Base-by-base conservation (phyloP, 2,888 invertebrate species). In the Synanthedon vespiformis region DNA sequence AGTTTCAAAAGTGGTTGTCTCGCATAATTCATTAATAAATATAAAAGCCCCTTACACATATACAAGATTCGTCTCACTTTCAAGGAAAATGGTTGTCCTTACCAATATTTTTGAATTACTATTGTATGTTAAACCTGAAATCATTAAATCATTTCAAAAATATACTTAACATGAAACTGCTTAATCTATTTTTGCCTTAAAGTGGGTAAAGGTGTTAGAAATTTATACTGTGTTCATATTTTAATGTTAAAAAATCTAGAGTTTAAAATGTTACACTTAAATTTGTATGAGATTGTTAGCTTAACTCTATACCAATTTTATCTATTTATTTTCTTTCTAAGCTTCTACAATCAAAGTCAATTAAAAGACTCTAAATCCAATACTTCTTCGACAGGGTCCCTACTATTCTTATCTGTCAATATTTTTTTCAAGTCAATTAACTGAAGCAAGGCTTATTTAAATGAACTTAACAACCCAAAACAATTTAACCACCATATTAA, bases 81-180 rank as follows among this genome's bases (percentile, higher is more conserved):
- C 73, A 80, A 79, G 78, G 78, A 73, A 70, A 68, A 72, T 60
- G 77, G 77, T 78, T 77, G 79, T 78, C 70, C 68, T 62, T 14
- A 55, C 54, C 56, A 52, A 52, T 49, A 34, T 44, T 44, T 44
- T 13, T 5, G 51, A 58, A 54, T 67, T 65, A 54, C 61, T 76
- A 44, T 44, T 16, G 34, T 40, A 13, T 50, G 13, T 50, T 51
- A 13, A 4, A 50, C 49, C 48, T 47, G n/a, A 44, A 4, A 44
- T 13, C n/a, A 44, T 13, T 44, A 12, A 18, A 48, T 48, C 14
- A 16, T 48, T 48, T 48, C 12, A 48, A 48, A 48, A 16, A 48
- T 44, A 16, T 48, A 44, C 44, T 13, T 44, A 14, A 48, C 47
- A 22, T 48, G 16, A 48, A 48, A 22, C 48, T 12, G 44, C 48